Evolutionary conservation across 2,797 vertebrate species (phyloP), one percentile per base, ranked within the genome.

Genomic region (Eutrigla gurnardus): DNA sequence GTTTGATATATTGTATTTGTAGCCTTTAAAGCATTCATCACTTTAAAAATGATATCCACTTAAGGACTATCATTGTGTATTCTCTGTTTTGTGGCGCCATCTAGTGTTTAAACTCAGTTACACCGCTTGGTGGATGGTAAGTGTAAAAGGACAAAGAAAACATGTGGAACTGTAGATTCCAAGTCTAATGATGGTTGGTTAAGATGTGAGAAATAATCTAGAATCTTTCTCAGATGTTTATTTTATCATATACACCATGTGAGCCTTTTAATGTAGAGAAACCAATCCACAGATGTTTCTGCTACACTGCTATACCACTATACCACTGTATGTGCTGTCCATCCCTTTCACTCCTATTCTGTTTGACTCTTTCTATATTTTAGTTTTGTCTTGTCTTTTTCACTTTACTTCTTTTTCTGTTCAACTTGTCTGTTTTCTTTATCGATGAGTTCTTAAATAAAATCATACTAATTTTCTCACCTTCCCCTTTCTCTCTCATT

Each of bases 401-500:
- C 66, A 80, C 70, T 83, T 83, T 83, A 46, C 55, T 61, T 64
- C 14, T 64, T 73, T 83, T 79, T 85, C 52, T 83, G 17, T 91
- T 84, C 39, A 53, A 57, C 53, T 33, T 86, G 54, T 88, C 62
- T 81, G 70, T 89, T 88, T 88, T 85, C 76, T 77, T 84, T 86
- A 73, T 83, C 74, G 55, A 37, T 25, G 32, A 85, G 59, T 77
- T 88, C 67, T 75, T 65, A 46, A 95, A 94, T 95, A 94, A 95
- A 95, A 89, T 84, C 70, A 6, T 37, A 80, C 82, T 77, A 70
- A 77, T 89, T 89, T 88, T 87, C 82, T 84, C 69, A 84, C 82
- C 63, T 85, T 81, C 45, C 71, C 32, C 78, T 84, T 77, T 87
- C 74, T 81, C 77, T 87, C 77, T 86, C 78, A 80, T 82, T 89